Evolutionary conservation across 2,113 vertebrate genomes (phyloP), one percentile per base, ranked within the genome.

Genomic region (Hyaena hyaena): DNA sequence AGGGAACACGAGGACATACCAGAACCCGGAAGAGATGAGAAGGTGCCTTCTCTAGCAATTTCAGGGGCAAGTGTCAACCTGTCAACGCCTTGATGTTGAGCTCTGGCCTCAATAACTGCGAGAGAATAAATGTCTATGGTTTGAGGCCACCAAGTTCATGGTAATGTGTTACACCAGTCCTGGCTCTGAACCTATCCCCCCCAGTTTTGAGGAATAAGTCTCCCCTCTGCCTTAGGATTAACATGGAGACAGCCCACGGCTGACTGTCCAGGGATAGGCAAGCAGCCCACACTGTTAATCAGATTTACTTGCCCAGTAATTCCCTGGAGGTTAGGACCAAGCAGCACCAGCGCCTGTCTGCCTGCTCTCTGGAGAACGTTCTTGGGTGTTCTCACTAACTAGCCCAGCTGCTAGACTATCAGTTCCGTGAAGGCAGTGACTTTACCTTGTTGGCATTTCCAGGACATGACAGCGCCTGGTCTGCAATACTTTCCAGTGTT

Each of bases 271-370:
- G 63, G 53, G 35, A 26, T 9, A 82, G 82, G 79, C 65, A 74
- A 7, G 1, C 50, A 80, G 33, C 71, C n/a, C 17, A 73, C n/a
- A 84, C 58, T 50, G 76, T 15, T 95, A 58, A 93, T 94, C 80
- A 73, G 93, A 15, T 73, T 79, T 87, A 33, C 33, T 33, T 33
- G 74, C n/a, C 58, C 3, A 17, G 50, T 77, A 94, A 92, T 88
- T 68, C 58, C 35, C 4, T 69, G 19, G 35, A 7, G 45, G 77
- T 85, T 66, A 90, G 81, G 45, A 87, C 58, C 35, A 43, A 53
- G 73, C 9, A 24, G 81, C 85, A 87, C n/a, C 79, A 15, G 58
- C 26, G 28, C 43, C 89, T 66, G 7, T 48, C 55, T 88, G 35
- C 9, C 93, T 19, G 19, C 61, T 81, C 26, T 88, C 43, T 86